Conservation (phyloP, 2,888 invertebrate genomes). For the Schrankia costaestrigalis region DNA sequence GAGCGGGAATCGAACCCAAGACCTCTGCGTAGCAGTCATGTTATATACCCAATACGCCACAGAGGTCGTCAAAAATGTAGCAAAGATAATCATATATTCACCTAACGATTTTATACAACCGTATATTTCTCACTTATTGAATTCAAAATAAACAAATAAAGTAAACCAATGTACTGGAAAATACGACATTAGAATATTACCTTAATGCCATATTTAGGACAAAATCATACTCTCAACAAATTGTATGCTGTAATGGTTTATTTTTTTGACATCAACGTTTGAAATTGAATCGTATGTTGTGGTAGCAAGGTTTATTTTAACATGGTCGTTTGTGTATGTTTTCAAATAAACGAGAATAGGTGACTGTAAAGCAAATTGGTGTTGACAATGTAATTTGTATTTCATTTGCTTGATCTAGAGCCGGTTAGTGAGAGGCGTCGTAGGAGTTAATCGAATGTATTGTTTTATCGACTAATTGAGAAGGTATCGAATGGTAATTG, state of each 20-base stretch:
- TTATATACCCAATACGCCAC: too few relatives aligned
- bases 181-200: slow-evolving; percentile 11
- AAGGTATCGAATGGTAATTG: too few relatives aligned
- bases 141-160: background rate
- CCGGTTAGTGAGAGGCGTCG: slow-evolving; percentile 14
- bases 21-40: too few relatives aligned
- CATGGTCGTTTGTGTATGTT: background rate
- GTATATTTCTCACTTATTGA: too few relatives aligned
- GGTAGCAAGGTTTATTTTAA: slow-evolving; percentile 7
- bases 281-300: slow-evolving; percentile 2
- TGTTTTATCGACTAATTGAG: too few relatives aligned
- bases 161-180: background rate
- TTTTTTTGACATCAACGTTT: slow-evolving; percentile 8
- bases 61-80: too few relatives aligned
- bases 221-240: slow-evolving; percentile 15
- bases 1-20: too few relatives aligned
- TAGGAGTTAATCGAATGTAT: slow-evolving; percentile 13
- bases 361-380: slow-evolving; percentile 42
- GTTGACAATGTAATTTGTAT: slow-evolving; percentile 51
- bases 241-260: slow-evolving; percentile 14
- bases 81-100: too few relatives aligned
- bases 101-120: too few relatives aligned
- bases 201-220: slow-evolving; percentile 8
- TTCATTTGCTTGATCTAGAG: slow-evolving; percentile 39
- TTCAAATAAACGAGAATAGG: slow-evolving; percentile 16